These are phyloP conservation scores for Bubo bubo DNA, from an alignment of 2,113 vertebrate genomes.

Conservation along the genomic window DNA sequence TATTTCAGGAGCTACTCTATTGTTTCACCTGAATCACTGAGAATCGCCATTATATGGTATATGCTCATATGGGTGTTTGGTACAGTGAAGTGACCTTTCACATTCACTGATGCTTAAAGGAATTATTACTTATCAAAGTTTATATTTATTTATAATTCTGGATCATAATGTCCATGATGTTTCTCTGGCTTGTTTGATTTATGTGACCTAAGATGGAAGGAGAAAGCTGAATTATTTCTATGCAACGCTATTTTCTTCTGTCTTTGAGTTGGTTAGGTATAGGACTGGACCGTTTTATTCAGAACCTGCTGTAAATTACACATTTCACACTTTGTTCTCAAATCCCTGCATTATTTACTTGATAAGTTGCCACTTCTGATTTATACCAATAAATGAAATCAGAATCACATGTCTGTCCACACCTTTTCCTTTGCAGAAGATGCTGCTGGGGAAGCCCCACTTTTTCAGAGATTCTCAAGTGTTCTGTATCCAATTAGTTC, in stretches of 20 bases:
- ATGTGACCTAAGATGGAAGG: background rate
- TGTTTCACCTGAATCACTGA: background rate
- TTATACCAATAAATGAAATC: background rate
- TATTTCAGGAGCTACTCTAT: background rate
- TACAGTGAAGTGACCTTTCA: background rate
- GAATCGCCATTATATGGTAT: background rate
- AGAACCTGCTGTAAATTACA: background rate
- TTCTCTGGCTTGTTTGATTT: background rate
- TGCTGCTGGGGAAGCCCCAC: background rate
- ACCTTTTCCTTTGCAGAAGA: background rate
- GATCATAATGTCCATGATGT: background rate
- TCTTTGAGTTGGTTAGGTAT: background rate
- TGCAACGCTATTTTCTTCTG: background rate
- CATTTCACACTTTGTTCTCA: background rate
- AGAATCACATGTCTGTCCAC: background rate
- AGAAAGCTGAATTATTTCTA: background rate
- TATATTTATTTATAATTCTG: background rate
- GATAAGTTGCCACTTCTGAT: background rate
- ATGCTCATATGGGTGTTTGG: background rate
- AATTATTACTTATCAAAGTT: background rate
- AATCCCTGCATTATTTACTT: background rate
- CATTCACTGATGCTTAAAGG: background rate
- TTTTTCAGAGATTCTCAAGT: background rate
- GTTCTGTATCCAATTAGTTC: background rate
- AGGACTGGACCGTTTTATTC: background rate